Conservation (phyloP, 2,888 invertebrate genomes). For the Syrista parreyssii region DNA sequence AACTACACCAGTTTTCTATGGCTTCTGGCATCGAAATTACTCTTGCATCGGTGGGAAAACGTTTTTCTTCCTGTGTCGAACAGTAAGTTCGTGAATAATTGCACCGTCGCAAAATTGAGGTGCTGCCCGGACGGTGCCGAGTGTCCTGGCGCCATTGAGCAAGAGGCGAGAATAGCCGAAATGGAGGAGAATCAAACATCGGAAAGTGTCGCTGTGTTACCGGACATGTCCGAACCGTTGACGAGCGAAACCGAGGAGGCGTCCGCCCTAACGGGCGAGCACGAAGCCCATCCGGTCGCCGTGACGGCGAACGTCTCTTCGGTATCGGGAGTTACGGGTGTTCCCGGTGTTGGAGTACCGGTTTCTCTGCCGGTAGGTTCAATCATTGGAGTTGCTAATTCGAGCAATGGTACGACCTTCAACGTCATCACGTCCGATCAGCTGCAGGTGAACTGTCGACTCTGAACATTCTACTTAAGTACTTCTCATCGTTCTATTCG, state of each 20-base stretch:
- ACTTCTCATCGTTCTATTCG: no score
- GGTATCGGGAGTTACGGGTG: constrained; percentile 67
- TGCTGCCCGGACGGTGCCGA: constrained; percentile 9
- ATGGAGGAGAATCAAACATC: constrained; percentile 67
- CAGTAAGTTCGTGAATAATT: neutral
- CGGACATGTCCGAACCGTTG: constrained; percentile 69
- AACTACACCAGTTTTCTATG: constrained; percentile 13
- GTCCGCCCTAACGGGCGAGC: constrained; percentile 42
- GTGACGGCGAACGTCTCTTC: constrained; percentile 53
- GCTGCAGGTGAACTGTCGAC: constrained; percentile 69
- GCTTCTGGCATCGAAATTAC: constrained; percentile 3
- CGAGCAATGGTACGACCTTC: constrained; percentile 78
- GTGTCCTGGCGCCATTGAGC: constrained; percentile 44
- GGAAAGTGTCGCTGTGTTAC: constrained; percentile 67
- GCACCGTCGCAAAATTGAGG: neutral
- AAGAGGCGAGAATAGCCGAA: constrained; percentile 59
- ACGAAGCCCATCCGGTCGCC: constrained; percentile 58
- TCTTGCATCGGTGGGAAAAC: neutral
- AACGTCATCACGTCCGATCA: constrained; percentile 89
- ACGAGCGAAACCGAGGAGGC: constrained; percentile 67
- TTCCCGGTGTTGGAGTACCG: constrained; percentile 71
- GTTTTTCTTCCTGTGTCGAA: neutral
- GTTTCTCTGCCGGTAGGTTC: constrained; percentile 84
- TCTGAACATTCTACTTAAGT: no score
- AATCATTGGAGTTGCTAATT: constrained; percentile 72